phyloP scores from a whole-genome alignment of 2,113 vertebrate genomes.

The Pseudonaja textilis region DNA sequence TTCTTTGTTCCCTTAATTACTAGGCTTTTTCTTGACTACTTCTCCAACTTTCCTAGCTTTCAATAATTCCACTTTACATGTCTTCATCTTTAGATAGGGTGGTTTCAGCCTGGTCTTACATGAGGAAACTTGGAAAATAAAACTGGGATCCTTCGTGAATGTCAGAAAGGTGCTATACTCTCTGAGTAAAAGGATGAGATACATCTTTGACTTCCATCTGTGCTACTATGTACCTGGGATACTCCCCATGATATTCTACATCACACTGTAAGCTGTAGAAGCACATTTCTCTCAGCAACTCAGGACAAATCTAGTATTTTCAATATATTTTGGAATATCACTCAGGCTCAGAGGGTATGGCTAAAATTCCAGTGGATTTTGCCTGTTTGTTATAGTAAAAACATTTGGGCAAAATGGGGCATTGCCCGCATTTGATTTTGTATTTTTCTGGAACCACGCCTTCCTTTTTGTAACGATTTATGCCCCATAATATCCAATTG shows the following conservation, averaged over 20 bases:
- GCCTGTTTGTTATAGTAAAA: background rate
- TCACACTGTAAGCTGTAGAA: background rate
- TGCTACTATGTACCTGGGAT: background rate
- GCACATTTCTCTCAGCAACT: background rate
- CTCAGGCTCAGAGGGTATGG: background rate
- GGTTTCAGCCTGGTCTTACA: background rate
- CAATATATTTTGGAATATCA: background rate
- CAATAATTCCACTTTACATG: background rate
- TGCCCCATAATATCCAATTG: background rate
- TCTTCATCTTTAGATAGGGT: background rate
- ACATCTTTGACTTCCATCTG: background rate
- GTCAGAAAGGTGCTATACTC: background rate
- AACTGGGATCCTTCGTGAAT: background rate
- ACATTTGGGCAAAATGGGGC: background rate
- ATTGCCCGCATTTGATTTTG: background rate
- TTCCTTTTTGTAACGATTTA: background rate
- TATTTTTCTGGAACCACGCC: background rate
- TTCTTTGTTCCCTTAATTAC: background rate
- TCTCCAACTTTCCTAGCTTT: background rate
- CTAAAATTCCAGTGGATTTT: background rate
- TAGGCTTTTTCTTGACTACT: background rate
- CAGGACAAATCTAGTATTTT: background rate
- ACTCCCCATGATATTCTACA: background rate
- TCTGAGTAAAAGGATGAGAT: background rate
- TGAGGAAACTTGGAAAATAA: background rate